Evolutionary conservation across 37 sponge, comb jelly and placozoan genomes (phyloP), one percentile per base, ranked within the genome.

Genomic region (Aplysina aerophoba): DNA sequence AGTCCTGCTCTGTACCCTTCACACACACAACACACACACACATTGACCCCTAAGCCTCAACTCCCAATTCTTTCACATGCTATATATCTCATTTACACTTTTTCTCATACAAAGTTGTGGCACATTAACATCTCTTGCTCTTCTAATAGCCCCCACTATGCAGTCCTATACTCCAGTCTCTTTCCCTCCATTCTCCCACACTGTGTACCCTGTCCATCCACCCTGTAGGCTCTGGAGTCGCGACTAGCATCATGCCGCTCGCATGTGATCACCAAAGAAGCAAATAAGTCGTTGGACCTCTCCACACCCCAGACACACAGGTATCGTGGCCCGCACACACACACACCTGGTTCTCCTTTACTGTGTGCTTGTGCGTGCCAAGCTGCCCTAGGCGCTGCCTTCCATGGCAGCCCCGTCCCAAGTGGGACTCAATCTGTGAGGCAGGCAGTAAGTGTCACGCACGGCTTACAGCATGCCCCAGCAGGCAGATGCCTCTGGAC

Each of bases 241-340:
- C 83, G 92, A 53, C 80, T 95, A 37, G 93, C 93, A 0, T 87
- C 93, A 0, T 92, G 94, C 86, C 81, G 91, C 19, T 90, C 91
- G 1, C 84, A 88, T 77, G 40, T 75, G 15, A 82, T 92, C 4
- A 78, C 91, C 19, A 80, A 69, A 71, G 88, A 91, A 16, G 80
- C 88, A 39, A 83, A 33, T 39, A 67, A 69, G 53, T 24, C 78
- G 0, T 15, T 75, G 37, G 78, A 75, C 24, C 28, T 27, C 4
- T 62, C 64, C 28, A 62, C 64, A 13, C 64, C 64, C 39, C 31
- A 15, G 22, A 31, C 54, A 69, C 71, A 69, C 28, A 69, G 71
- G 71, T 69, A 69, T n/a, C 17, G 71, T 30, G 34, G 4, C 25
- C 4, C n/a, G n/a, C n/a, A n/a, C n/a, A 13, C 63, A 27, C 27